A percentile compares a stretch with the other conserved stretches of the same genome.
These are phyloP conservation scores for Zoanthus sansibaricus DNA, from an alignment of 92 coral and sea anemone genomes.

Conservation along the genomic window DNA sequence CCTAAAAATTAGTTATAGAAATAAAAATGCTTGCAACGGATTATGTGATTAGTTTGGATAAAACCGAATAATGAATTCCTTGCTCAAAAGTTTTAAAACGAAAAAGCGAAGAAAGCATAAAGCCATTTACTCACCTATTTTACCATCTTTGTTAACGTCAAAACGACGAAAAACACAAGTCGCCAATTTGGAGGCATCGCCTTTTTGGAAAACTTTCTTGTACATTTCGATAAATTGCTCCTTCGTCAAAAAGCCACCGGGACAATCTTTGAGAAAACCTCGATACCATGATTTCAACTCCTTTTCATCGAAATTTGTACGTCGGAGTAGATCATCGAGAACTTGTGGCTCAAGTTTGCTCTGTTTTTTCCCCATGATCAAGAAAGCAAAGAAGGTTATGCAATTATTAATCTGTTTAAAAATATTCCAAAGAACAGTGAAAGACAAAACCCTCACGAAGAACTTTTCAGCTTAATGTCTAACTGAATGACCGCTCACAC, in stretches of 20 bases:
- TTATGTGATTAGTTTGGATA: slow-evolving; percentile 22
- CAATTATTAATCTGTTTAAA: neutral
- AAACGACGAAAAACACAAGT: slow-evolving; percentile 95
- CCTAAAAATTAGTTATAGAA: slow-evolving; percentile 11
- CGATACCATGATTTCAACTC: slow-evolving; percentile 95
- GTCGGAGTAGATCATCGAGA: slow-evolving; percentile 84
- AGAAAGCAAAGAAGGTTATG: neutral
- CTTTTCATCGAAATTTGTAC: slow-evolving; percentile 96
- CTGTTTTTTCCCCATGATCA: slow-evolving; percentile 93
- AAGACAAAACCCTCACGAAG: slow-evolving; percentile 2
- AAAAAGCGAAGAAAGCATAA: slow-evolving; percentile 24
- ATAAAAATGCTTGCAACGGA: slow-evolving; percentile 20
- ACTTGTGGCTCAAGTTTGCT: slow-evolving; percentile 95
- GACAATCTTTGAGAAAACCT: slow-evolving; percentile 96
- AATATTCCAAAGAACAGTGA: neutral
- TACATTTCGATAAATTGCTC: slow-evolving; percentile 97
- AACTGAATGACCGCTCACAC: neutral
- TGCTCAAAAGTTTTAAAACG: neutral
- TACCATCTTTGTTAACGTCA: slow-evolving; percentile 95
- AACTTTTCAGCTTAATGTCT: neutral
- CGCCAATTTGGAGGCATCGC: slow-evolving; percentile 94
- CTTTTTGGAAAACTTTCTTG: slow-evolving; percentile 93
- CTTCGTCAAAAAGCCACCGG: slow-evolving; percentile 90
- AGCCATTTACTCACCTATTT: slow-evolving; percentile 81
- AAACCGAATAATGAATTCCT: slow-evolving; percentile 18